Evolutionary conservation across 2,888 invertebrate species (phyloP), one percentile per base, ranked within the genome.

Genomic region (Troides helena): DNA sequence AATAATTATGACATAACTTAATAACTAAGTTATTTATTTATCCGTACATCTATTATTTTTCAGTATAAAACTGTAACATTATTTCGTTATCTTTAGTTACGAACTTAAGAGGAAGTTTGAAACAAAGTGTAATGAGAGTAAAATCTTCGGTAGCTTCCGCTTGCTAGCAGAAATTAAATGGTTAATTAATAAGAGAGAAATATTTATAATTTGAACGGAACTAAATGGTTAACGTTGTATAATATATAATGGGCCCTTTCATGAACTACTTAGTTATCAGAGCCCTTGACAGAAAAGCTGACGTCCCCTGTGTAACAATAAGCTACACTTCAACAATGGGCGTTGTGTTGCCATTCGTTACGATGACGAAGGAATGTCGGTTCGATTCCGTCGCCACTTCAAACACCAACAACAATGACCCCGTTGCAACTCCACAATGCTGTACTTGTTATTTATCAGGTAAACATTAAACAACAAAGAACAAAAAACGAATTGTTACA

Each of bases 401-500:
- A 43, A 25, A 21, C 46, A 43, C 39, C 46, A 50, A 30, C 63
- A 68, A 62, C 68, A 68, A 46, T 58, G 68, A 68, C 68, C 62
- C 58, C 58, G 57, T 68, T 68, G 36, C 30, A 3, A 4, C 58
- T 18, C 50, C 62, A 63, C 62, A 63, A 68, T 62, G 58, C 57
- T n/a, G 8, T 50, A 25, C 62, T 68, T 68, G 62, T 62, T 23
- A 68, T 53, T 57, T 61, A 68, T 67, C 67, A 39, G 17, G 30
- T 25, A 17, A 57, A 39, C 30, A 67, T 21, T 21, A 25, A 56
- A 67, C 18, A 68, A 63, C 62, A 67, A 67, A 68, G 62, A 58
- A 43, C 65, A 65, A 50, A 65, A 65, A 65, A 59, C 50, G 65
- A 59, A 65, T 59, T 65, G 65, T 65, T 65, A n/a, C 5, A 65